These are phyloP conservation scores for Pseudochirops cupreus DNA, from an alignment of 2,797 vertebrate genomes.

Conservation along the genomic window DNA sequence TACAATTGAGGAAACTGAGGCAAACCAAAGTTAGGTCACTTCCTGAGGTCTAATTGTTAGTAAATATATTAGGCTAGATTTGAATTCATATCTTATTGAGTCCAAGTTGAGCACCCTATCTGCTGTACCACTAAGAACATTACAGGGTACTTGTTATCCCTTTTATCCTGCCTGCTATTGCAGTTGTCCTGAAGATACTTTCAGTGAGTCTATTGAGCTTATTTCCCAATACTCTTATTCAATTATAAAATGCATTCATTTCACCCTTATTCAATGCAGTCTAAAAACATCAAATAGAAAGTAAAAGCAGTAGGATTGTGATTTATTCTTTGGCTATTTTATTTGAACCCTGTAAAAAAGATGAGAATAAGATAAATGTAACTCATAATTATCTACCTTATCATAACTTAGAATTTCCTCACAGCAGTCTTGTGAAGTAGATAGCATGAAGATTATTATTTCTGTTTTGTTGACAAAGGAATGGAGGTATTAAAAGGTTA, in stretches of 20 bases:
- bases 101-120: too few species aligned
- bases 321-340: neutral
- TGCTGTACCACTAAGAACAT: too few species aligned
- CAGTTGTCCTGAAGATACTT: neutral
- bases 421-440: neutral
- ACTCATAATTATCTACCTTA: neutral
- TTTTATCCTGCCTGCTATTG: neutral
- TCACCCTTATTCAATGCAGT: neutral
- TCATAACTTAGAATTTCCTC: neutral
- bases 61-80: neutral
- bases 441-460: neutral
- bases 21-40: neutral
- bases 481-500: neutral
- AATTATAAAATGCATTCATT: neutral
- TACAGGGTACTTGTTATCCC: neutral
- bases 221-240: neutral
- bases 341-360: neutral
- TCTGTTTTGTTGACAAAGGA: neutral
- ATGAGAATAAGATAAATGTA: neutral
- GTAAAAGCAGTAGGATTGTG: neutral
- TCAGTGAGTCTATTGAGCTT: neutral
- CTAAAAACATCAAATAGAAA: neutral
- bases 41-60: neutral
- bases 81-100: neutral
- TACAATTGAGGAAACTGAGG: neutral